Conservation (phyloP, 2,888 invertebrate genomes). For the Plusia festucae region DNA sequence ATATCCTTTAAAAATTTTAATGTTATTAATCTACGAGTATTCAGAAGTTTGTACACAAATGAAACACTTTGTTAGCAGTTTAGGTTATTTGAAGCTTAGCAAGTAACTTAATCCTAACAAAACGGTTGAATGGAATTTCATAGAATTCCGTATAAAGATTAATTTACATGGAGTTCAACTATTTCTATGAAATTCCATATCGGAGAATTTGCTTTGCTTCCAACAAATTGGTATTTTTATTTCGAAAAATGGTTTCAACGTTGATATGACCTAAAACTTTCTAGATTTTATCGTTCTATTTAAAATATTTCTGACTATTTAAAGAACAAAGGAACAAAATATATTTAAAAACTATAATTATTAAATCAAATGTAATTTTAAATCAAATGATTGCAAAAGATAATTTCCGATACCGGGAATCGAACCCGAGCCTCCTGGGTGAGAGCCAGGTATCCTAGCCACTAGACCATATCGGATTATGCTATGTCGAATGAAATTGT, state of each 20-base stretch:
- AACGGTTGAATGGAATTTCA: conserved; percentile 1
- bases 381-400: too few species aligned
- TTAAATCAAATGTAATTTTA: too few species aligned
- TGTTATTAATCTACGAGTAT: not conserved
- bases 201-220: not conserved
- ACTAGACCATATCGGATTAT: conserved; percentile 89
- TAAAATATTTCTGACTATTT: too few species aligned
- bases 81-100: not conserved
- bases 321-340: too few species aligned
- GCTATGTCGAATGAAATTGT: not conserved
- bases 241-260: too few species aligned
- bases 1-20: too few species aligned
- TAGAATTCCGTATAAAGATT: not conserved
- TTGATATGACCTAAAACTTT: too few species aligned
- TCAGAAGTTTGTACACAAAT: not conserved
- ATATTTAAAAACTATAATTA: too few species aligned
- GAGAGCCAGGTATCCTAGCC: conserved; percentile 90
- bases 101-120: conserved; percentile 2
- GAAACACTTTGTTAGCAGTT: not conserved
- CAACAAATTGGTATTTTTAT: not conserved
- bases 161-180: not conserved
- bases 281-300: too few species aligned
- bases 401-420: conserved; percentile 90
- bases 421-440: conserved; percentile 91
- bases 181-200: not conserved